Evolutionary conservation across 2,888 invertebrate genomes (phyloP), one percentile per base, ranked within the genome.

Genomic region (Erebia aethiops): DNA sequence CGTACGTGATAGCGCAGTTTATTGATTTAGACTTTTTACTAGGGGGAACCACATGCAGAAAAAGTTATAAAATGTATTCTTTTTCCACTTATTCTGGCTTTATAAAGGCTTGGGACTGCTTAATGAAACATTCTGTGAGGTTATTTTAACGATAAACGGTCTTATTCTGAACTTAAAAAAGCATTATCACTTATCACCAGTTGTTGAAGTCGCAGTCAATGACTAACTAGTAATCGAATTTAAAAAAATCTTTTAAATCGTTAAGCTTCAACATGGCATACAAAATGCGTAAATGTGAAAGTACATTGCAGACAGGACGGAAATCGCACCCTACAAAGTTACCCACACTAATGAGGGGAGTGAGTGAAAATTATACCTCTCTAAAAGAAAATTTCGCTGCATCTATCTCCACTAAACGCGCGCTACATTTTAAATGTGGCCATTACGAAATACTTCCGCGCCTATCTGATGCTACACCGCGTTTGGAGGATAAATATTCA

Each of bases 341-440:
- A 65, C 65, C 74, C 75, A 71, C 74, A 71, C 77, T 80, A 80
- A 79, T 79, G 81, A 79, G 80, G 76, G 75, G 76, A 76, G 77
- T 67, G 74, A 76, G 75, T 70, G 74, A 73, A 78, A 79, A 77
- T 76, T 76, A 76, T 76, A 74, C 77, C 77, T 77, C 77, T 78
- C 76, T 71, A 76, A 79, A 79, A 77, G 77, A 76, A 77, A 77
- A 76, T 76, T 77, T 77, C 72, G 69, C 74, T 75, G 73, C 76
- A 77, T 73, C 77, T 77, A 78, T 76, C 78, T 77, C 75, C 70
- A 74, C 71, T 76, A 70, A 76, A 72, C 73, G 76, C 69, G 74
- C 72, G 66, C 70, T 71, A 75, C 71, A 73, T 73, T 77, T 77
- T 77, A 76, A 76, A 74, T 74, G 76, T 71, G 67, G 69, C 74